A percentile compares a stretch with the other conserved stretches of the same genome.
These are phyloP conservation scores for Rugalucina vietnamica DNA, from an alignment of 2,888 invertebrate genomes.

Conservation along the genomic window DNA sequence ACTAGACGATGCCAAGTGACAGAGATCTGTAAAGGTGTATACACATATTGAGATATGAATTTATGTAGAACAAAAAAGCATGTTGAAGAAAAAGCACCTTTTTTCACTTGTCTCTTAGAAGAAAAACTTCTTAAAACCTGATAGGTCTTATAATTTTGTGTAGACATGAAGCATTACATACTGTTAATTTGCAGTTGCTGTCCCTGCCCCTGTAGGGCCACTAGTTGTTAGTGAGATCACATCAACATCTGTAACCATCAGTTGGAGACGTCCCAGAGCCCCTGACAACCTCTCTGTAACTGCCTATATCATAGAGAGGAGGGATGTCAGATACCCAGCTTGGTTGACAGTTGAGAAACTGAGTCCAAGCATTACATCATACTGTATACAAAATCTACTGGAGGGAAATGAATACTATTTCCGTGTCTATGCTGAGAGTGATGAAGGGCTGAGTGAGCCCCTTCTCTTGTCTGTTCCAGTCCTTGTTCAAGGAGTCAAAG, in stretches of 20 bases:
- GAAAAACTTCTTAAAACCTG: too few species aligned
- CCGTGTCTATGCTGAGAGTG: constrained; percentile 96
- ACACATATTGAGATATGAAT: too few species aligned
- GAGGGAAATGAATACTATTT: constrained; percentile 89
- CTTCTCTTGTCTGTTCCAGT: constrained; percentile 84
- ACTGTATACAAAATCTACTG: constrained; percentile 60
- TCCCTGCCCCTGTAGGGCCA: constrained; percentile 93
- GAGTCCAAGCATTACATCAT: constrained; percentile 54
- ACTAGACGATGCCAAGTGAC: too few species aligned
- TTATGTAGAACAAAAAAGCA: too few species aligned
- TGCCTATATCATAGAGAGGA: constrained; percentile 84
- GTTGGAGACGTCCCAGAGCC: constrained; percentile 82
- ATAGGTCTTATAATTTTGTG: too few species aligned
- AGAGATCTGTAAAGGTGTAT: too few species aligned
- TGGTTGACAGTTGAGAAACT: constrained; percentile 69
- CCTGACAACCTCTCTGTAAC: constrained; percentile 80
- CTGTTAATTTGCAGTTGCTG: too few species aligned
- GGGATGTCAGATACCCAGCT: constrained; percentile 84
- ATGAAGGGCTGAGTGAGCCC: constrained; percentile 93
- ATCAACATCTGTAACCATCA: constrained; percentile 67
- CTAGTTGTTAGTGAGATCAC: constrained; percentile 66
- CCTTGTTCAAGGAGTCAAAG: neutral
- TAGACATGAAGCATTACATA: too few species aligned
- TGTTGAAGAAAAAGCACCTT: too few species aligned
- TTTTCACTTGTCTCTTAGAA: too few species aligned